Evolutionary conservation across 2,888 invertebrate genomes (phyloP).

Genomic region (Ectemnius cavifrons): DNA sequence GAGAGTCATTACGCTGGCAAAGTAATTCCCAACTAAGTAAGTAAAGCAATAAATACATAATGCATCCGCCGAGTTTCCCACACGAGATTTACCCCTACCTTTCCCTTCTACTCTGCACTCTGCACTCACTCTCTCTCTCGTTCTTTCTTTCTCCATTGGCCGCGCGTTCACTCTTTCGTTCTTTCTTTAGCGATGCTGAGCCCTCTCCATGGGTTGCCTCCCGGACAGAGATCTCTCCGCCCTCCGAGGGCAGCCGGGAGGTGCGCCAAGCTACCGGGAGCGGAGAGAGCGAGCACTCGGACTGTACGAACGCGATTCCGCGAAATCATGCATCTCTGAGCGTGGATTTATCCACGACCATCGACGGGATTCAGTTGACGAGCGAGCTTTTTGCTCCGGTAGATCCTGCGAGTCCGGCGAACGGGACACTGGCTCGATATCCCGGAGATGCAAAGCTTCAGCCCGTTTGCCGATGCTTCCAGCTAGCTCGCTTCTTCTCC

Average conservation of each 20-base stretch:
- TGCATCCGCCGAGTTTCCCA: slow-evolving; percentile 74
- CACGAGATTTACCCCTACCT: slow-evolving; percentile 45
- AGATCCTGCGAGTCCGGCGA: slow-evolving; percentile 23
- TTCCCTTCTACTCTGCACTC: slow-evolving; percentile 2
- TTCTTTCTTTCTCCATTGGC: background rate
- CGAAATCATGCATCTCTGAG: slow-evolving; percentile 71
- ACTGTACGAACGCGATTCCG: slow-evolving; percentile 59
- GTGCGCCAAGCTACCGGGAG: too few species aligned
- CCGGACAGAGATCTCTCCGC: slow-evolving; percentile 22
- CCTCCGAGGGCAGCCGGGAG: slow-evolving; percentile 9
- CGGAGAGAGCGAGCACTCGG: too few species aligned
- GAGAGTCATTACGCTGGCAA: slow-evolving; percentile 73
- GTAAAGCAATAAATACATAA: slow-evolving; percentile 76
- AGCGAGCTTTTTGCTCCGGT: slow-evolving; percentile 48
- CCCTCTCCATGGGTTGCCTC: background rate
- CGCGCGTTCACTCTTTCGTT: background rate
- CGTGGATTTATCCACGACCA: slow-evolving; percentile 66
- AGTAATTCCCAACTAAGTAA: slow-evolving; percentile 75
- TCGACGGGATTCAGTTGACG: slow-evolving; percentile 45
- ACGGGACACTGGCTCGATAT: background rate
- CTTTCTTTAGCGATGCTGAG: slow-evolving; percentile 1
- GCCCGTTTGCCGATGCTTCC: slow-evolving; percentile 1
- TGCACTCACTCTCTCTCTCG: slow-evolving; percentile 5
- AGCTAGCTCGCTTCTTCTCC: background rate
- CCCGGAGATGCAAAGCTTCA: slow-evolving; percentile 42